phyloP scores from a whole-genome alignment of 2,797 vertebrate genomes.

The Muscicapa striata region DNA sequence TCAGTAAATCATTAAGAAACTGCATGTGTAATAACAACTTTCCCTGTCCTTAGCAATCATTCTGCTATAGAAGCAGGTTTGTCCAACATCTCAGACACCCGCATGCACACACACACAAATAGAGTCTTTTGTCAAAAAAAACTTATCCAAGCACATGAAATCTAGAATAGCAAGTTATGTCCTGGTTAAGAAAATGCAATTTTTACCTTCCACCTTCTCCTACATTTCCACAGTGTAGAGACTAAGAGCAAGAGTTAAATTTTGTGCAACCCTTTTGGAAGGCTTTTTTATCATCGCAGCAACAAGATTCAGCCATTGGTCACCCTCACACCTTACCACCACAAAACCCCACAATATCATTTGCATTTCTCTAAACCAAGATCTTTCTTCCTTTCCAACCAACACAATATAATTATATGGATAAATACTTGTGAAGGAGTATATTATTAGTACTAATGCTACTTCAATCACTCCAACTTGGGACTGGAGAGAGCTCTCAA shows the following conservation, averaged over 20 bases:
- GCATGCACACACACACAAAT: accelerated
- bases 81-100: not conserved
- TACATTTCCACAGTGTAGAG: not conserved
- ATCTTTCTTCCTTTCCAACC: not conserved
- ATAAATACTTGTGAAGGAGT: not conserved
- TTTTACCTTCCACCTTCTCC: not conserved
- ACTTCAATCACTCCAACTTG: not conserved
- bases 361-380: not conserved
- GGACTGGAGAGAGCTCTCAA: not conserved
- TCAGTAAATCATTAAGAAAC: not conserved
- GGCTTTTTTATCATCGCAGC: not conserved
- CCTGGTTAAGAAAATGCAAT: not conserved
- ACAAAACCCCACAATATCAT: not conserved
- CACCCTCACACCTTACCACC: not conserved
- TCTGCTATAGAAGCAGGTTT: not conserved
- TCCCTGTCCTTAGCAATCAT: not conserved
- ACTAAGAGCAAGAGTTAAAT: not conserved
- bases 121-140: not conserved
- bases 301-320: not conserved
- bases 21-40: not conserved
- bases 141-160: not conserved
- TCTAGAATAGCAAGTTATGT: not conserved
- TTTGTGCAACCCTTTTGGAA: not conserved
- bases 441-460: not conserved
- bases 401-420: not conserved